phyloP scores from a whole-genome alignment of 2,888 invertebrate species.

The Phragmatobia fuliginosa region DNA sequence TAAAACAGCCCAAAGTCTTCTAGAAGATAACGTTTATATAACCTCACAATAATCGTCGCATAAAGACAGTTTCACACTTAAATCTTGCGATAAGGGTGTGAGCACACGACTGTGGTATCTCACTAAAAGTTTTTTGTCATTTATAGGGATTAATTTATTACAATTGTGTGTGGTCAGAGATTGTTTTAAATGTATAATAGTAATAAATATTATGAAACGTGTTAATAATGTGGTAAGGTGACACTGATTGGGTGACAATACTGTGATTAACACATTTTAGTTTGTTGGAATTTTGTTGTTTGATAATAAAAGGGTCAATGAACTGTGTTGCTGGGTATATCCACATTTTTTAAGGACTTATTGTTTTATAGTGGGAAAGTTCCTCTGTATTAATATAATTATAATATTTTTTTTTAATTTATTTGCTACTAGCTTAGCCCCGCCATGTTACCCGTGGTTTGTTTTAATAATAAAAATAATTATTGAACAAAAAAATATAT shows the following conservation, averaged over 20 bases:
- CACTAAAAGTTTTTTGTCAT: slow-evolving; percentile 10
- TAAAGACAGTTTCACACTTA: slow-evolving; percentile 24
- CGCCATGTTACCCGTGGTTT: too few relatives aligned
- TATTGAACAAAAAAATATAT: too few relatives aligned
- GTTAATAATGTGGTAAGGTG: slow-evolving; percentile 13
- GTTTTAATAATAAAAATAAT: too few relatives aligned
- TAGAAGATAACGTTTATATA: slow-evolving; percentile 10
- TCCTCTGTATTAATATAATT: too few relatives aligned
- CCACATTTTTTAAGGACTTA: neutral
- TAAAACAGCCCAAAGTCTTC: neutral
- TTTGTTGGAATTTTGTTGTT: neutral
- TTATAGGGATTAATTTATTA: slow-evolving; percentile 22
- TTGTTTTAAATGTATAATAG: slow-evolving; percentile 21
- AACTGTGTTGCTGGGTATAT: neutral
- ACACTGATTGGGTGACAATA: slow-evolving; percentile 6
- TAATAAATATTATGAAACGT: slow-evolving; percentile 19
- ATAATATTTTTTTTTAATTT: too few relatives aligned
- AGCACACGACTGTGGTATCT: slow-evolving; percentile 17
- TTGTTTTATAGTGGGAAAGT: too few relatives aligned
- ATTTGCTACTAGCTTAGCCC: too few relatives aligned
- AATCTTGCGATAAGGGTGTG: slow-evolving; percentile 21
- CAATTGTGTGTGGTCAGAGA: slow-evolving; percentile 22
- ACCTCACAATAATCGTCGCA: slow-evolving; percentile 18
- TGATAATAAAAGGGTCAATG: neutral
- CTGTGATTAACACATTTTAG: slow-evolving; percentile 14